Evolutionary conservation across 1,140 invertebrate species (phyloP).

Genomic region (Drosophila prosaltans): DNA sequence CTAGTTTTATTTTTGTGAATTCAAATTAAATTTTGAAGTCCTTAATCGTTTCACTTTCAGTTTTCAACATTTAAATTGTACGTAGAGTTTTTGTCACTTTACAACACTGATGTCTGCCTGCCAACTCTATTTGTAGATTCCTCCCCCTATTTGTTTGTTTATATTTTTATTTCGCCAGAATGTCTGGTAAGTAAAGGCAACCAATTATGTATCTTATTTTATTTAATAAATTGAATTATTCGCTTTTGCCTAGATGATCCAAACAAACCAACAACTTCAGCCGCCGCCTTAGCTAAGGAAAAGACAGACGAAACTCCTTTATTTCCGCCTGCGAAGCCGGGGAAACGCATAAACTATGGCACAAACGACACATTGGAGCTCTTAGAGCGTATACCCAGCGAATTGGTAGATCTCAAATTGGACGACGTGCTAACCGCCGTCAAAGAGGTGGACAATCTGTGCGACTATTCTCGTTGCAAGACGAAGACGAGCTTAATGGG

Average conservation of each 20-base stretch:
- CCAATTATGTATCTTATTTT: background rate
- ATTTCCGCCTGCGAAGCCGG: conserved; percentile 62
- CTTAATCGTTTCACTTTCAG: no score
- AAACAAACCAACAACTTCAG: conserved; percentile 32
- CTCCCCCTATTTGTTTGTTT: background rate
- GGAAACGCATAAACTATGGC: conserved; percentile 66
- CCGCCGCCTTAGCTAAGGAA: conserved; percentile 5
- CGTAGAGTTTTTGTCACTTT: background rate
- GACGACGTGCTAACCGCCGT: conserved; percentile 78
- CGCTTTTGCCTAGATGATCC: conserved; percentile 14
- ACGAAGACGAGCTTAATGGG: conserved; percentile 80
- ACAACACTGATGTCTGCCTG: background rate
- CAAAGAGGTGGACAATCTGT: conserved; percentile 75
- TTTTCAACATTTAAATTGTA: background rate
- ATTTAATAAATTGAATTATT: background rate
- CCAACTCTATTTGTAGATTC: background rate
- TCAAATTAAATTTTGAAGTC: no score
- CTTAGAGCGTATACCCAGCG: conserved; percentile 69
- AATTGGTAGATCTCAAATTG: conserved; percentile 72
- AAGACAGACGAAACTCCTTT: conserved; percentile 47
- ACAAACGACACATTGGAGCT: conserved; percentile 79
- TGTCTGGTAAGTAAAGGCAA: conserved; percentile 43
- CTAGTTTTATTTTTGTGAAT: background rate
- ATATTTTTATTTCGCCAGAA: conserved; percentile 6
- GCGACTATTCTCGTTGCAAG: conserved; percentile 73